phyloP scores from a whole-genome alignment of 2,113 vertebrate species.

The Microcebus jonahi region DNA sequence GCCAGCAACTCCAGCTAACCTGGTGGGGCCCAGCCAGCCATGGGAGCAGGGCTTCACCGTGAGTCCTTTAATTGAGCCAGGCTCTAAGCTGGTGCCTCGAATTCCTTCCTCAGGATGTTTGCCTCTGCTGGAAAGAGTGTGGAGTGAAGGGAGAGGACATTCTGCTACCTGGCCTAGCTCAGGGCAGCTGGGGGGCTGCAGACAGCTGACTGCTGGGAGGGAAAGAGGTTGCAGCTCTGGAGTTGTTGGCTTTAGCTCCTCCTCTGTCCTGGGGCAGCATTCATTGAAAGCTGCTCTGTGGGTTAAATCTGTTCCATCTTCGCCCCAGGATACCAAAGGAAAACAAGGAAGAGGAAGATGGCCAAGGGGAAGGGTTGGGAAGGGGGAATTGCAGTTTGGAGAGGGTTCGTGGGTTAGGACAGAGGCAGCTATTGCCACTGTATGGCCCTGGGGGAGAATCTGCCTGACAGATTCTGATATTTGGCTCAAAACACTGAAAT shows the following conservation, averaged over 20 bases:
- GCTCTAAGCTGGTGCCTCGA: background rate
- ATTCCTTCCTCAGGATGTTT: background rate
- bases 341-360: constrained; percentile 42
- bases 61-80: background rate
- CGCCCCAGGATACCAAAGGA: background rate
- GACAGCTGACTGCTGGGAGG: background rate
- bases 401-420: background rate
- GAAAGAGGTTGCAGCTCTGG: background rate
- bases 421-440: background rate
- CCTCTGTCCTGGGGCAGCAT: background rate
- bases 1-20: background rate
- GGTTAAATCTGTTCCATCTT: background rate
- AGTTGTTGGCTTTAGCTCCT: background rate
- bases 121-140: background rate
- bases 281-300: background rate
- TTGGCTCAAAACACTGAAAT: background rate
- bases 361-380: background rate
- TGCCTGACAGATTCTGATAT: background rate
- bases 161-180: background rate
- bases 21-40: background rate
- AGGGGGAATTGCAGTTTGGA: background rate
- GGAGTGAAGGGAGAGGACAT: background rate
- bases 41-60: background rate
- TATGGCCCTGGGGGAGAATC: background rate
- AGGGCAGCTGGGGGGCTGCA: background rate